These are phyloP conservation scores for Drosophila gunungcola DNA, from an alignment of 1,140 invertebrate genomes.

Conservation along the genomic window DNA sequence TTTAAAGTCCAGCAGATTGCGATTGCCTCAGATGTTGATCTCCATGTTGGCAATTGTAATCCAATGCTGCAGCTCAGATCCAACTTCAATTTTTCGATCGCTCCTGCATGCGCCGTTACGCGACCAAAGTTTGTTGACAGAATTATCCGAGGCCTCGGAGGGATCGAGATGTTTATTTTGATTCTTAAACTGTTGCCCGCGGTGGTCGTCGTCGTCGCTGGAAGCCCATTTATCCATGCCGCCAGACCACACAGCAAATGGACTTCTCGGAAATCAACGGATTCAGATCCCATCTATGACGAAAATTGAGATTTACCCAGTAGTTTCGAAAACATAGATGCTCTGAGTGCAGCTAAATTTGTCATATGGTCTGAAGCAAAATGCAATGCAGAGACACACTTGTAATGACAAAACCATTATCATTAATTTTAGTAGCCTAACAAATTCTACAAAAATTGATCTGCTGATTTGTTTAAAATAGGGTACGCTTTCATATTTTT, in stretches of 20 bases:
- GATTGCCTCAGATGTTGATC: constrained; percentile 27
- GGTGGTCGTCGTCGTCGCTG: constrained; percentile 37
- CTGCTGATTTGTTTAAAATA: no score
- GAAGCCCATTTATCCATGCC: constrained; percentile 60
- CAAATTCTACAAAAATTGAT: no score
- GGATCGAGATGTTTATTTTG: constrained; percentile 44
- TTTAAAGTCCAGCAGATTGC: constrained; percentile 7
- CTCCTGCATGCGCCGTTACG: constrained; percentile 46
- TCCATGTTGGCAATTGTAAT: constrained; percentile 55
- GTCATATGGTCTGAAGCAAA: background rate
- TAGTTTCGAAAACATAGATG: background rate
- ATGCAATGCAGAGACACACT: no score
- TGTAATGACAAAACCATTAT: no score
- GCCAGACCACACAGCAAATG: constrained; percentile 67
- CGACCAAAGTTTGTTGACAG: constrained; percentile 68
- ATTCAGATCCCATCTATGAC: background rate
- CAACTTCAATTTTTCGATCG: constrained; percentile 7
- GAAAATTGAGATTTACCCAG: constrained; percentile 1
- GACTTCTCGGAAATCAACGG: constrained; percentile 40
- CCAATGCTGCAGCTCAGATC: constrained; percentile 25
- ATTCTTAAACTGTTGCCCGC: constrained; percentile 63
- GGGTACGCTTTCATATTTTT: no score
- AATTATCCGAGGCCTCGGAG: constrained; percentile 13
- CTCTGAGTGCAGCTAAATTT: background rate
- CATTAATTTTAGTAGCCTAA: no score